These are phyloP conservation scores for Pangasius sanitwongsei DNA, from an alignment of 2,797 vertebrate species.

Conservation along the genomic window DNA sequence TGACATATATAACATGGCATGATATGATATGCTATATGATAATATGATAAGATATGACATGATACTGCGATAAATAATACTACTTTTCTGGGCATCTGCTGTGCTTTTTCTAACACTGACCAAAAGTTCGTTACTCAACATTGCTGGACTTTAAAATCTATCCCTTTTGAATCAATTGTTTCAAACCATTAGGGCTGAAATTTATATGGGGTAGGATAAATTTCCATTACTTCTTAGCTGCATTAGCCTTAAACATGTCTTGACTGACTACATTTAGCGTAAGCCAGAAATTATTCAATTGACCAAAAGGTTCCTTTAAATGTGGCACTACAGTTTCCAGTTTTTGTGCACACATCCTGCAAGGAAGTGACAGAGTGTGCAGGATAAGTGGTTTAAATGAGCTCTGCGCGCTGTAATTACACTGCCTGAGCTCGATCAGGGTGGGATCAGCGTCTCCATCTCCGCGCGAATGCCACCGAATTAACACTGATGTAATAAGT, in stretches of 20 bases:
- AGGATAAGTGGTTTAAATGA: slow-evolving; percentile 75
- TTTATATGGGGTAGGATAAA: background rate
- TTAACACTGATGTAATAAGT: slow-evolving; percentile 86
- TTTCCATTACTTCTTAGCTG: background rate
- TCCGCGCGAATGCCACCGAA: slow-evolving; percentile 74
- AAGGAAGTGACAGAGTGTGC: slow-evolving; percentile 1
- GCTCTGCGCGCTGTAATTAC: slow-evolving; percentile 85
- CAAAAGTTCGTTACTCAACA: too few species aligned
- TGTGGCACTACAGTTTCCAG: background rate
- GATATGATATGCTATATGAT: too few species aligned
- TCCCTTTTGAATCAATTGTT: too few species aligned
- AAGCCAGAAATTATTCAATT: background rate
- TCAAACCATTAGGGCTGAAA: background rate
- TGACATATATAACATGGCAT: too few species aligned
- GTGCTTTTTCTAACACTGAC: background rate
- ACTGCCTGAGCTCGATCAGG: slow-evolving; percentile 80
- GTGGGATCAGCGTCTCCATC: slow-evolving; percentile 81
- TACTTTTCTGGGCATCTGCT: too few species aligned
- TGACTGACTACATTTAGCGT: background rate
- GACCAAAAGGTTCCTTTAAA: background rate
- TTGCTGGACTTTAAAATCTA: too few species aligned
- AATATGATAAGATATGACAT: background rate
- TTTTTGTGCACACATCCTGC: background rate
- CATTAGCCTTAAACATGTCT: background rate
- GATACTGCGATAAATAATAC: background rate